Base-by-base conservation (phyloP, 2,113 vertebrate species). In the Scartelaos histophorus region DNA sequence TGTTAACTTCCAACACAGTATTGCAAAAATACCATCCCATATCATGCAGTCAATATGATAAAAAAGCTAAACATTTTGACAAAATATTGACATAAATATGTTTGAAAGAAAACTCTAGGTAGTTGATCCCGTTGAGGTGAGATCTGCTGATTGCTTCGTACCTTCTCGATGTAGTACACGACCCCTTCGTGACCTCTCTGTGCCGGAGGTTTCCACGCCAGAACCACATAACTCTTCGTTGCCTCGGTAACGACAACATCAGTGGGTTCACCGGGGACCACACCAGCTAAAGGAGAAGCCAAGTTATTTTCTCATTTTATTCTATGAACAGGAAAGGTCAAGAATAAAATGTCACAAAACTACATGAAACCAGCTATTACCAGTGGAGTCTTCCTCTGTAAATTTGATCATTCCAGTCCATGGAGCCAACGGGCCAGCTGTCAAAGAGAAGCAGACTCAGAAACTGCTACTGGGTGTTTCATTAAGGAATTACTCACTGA, bases 371-470 rank as follows among this genome's bases (percentile, higher is more conserved):
- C 13, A 46, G 19, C 24, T 66, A 43, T 46, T 83, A 99, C 98
- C 96, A 84, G 95, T 92, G 66, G 96, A 92, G 75, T 99, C 98
- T 83, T 99, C 98, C 88, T 99, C 98, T 6, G 98, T 99, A 71
- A 99, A 98, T 91, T 97, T 98, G 87, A 99, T 99, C 91, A 98
- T 96, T 46, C 97, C 98, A 22, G 98, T 99, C 96, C 96, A 99
- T 38, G 98, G 98, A 82, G 98, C 97, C 53, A 94, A 98, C 45
- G 97, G 95, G 5, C 95, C 95, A 90, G 95, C 97, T 98, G 79
- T 70, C 38, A 11, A 9, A 45, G 7, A 49, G 5, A 67, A 24
- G 46, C 53, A 53, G 10, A 54, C 46, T 19, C 21, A 58, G 25
- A 19, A 66, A 70, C 66, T 21, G 61, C 34, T 3, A 38, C 17